A percentile compares a stretch with the other conserved stretches of the same genome.
Conservation (phyloP, 2,113 vertebrate species). For the Acinonyx jubatus region DNA sequence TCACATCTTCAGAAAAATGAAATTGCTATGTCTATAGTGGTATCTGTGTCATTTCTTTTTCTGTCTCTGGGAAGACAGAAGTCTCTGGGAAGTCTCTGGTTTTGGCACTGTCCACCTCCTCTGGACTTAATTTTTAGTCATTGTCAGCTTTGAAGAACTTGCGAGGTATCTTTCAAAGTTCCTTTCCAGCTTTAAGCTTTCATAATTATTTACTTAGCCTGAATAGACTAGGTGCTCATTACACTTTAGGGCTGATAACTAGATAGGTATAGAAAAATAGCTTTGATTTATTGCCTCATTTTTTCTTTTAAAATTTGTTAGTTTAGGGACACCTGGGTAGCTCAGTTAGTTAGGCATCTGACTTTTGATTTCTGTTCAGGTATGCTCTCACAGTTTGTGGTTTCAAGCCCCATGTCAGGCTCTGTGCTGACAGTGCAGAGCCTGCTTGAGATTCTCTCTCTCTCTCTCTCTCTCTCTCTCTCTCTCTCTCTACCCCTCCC, state of each 20-base stretch:
- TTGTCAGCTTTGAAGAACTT: background rate
- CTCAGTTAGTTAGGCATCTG: too few relatives aligned
- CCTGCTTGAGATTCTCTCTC: too few relatives aligned
- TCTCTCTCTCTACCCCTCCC: too few relatives aligned
- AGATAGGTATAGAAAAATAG: background rate
- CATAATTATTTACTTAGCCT: background rate
- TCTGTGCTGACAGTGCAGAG: too few relatives aligned
- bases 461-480: too few relatives aligned
- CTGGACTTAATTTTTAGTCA: conserved; percentile 12
- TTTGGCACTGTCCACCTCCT: background rate
- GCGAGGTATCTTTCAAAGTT: background rate
- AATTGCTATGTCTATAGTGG: background rate
- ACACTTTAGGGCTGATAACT: background rate
- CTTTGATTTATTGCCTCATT: background rate
- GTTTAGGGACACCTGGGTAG: too few relatives aligned
- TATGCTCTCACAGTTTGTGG: too few relatives aligned
- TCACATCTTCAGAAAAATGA: background rate
- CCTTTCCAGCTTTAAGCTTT: background rate
- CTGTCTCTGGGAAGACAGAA: too few relatives aligned
- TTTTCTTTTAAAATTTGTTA: background rate
- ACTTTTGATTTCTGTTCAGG: too few relatives aligned
- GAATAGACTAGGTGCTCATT: background rate
- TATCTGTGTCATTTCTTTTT: background rate
- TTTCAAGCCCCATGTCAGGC: too few relatives aligned
- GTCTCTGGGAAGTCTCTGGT: background rate